Percentiles rank a stretch among this genome's conserved stretches.
Conservation (phyloP, 53 echinoderm and acorn worm genomes). For the Apostichopus leukothele region DNA sequence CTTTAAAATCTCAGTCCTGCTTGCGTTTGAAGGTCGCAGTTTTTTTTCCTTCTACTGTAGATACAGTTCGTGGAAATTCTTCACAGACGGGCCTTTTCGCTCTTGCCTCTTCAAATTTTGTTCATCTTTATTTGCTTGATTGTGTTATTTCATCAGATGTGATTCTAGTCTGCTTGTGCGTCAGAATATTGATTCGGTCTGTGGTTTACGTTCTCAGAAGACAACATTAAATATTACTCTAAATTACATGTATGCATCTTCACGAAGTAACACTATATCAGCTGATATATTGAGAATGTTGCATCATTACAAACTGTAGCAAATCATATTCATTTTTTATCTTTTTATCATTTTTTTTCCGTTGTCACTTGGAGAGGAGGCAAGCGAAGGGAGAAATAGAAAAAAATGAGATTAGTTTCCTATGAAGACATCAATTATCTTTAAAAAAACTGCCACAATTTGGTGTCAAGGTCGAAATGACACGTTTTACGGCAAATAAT, state of each 20-base stretch:
- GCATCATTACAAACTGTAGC: too few species aligned
- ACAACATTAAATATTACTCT: too few species aligned
- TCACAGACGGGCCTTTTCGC: neutral
- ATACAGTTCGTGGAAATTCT: neutral
- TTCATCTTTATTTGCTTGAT: neutral
- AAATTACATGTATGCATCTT: too few species aligned
- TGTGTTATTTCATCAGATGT: neutral
- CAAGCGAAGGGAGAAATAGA: neutral
- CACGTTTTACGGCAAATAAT: too few species aligned
- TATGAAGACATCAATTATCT: neutral
- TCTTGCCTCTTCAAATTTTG: neutral
- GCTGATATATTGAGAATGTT: too few species aligned
- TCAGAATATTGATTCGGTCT: neutral
- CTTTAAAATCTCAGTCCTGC: too few species aligned
- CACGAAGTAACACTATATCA: too few species aligned
- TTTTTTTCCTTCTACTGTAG: too few species aligned
- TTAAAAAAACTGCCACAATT: neutral
- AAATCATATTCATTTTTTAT: too few species aligned
- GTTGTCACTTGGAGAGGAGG: neutral
- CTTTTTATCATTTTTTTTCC: too few species aligned
- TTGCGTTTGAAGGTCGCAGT: too few species aligned
- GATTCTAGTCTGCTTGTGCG: neutral
- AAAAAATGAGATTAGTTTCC: neutral
- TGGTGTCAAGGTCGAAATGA: too few species aligned
- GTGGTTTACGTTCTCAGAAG: neutral